A percentile compares a stretch with the other conserved stretches of the same genome.
phyloP scores from a whole-genome alignment of 2,797 vertebrate genomes.

The Streptopelia turtur region DNA sequence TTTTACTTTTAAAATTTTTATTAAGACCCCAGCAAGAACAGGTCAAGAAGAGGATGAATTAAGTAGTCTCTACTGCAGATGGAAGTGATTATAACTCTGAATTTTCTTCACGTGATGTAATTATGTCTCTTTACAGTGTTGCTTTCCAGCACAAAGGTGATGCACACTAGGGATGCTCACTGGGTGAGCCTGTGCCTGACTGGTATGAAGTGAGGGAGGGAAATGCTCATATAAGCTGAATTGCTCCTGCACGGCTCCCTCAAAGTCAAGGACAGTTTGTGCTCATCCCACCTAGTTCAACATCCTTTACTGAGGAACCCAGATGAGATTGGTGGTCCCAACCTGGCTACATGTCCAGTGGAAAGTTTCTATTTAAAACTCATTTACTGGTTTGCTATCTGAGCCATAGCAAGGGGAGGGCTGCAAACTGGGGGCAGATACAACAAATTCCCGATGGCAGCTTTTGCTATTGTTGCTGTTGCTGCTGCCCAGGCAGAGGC shows the following conservation, averaged over 20 bases:
- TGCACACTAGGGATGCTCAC: not conserved
- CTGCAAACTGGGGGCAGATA: not conserved
- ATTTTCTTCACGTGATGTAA: not conserved
- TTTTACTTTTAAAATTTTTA: not conserved
- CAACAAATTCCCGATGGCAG: not conserved
- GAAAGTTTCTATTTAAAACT: not conserved
- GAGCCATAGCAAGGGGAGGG: not conserved
- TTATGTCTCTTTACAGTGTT: not conserved
- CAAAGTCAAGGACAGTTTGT: not conserved
- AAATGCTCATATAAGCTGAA: not conserved
- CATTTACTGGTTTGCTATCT: not conserved
- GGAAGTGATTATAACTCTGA: not conserved
- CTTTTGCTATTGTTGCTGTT: not conserved
- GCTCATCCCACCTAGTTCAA: not conserved
- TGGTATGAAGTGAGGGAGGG: not conserved
- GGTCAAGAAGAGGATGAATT: not conserved
- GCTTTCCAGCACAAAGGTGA: not conserved
- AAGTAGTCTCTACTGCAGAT: not conserved
- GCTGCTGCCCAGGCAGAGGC: not conserved
- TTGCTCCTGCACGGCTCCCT: not conserved
- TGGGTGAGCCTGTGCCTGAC: not conserved
- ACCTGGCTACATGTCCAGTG: rapidly evolving
- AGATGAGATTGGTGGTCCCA: not conserved
- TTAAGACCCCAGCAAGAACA: not conserved
- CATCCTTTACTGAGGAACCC: not conserved